Evolutionary conservation across 1,140 invertebrate species (phyloP).

Genomic region (Drosophila pallidifrons): DNA sequence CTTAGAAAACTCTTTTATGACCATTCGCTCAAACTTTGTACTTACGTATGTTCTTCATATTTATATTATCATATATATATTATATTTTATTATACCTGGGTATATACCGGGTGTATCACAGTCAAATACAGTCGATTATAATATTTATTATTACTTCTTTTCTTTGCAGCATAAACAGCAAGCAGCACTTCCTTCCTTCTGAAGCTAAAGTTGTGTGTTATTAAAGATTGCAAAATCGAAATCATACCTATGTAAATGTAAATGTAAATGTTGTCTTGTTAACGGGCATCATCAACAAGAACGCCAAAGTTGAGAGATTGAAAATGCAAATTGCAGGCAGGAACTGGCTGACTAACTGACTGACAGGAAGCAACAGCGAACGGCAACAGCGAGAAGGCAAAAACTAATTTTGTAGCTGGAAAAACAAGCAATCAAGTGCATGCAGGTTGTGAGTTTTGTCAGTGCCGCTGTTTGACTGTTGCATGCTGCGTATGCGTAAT

Average conservation of each 20-base stretch:
- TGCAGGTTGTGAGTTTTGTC: neutral
- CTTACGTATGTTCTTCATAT: too few species aligned
- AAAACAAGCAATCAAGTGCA: slow-evolving; percentile 52
- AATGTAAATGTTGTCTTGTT: slow-evolving; percentile 65
- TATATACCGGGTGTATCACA: neutral
- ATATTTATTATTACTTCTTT: neutral
- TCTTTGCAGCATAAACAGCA: slow-evolving; percentile 6
- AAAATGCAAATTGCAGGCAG: slow-evolving; percentile 71
- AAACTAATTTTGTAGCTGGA: slow-evolving; percentile 49
- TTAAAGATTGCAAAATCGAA: slow-evolving; percentile 43
- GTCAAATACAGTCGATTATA: neutral
- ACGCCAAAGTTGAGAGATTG: slow-evolving; percentile 71
- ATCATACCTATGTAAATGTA: slow-evolving; percentile 25
- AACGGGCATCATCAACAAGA: slow-evolving; percentile 22
- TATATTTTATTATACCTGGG: too few species aligned
- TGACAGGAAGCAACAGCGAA: slow-evolving; percentile 3
- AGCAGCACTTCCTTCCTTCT: neutral
- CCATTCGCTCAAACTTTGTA: too few species aligned
- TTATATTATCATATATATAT: too few species aligned
- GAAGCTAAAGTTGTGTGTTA: slow-evolving; percentile 1
- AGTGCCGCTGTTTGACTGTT: neutral
- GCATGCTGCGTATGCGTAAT: slow-evolving; percentile 52
- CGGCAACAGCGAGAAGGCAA: neutral
- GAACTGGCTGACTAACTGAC: slow-evolving; percentile 35
- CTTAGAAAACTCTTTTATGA: too few species aligned